Evolutionary conservation across 1,140 invertebrate genomes (phyloP), one percentile per base, ranked within the genome.

Genomic region (Frieseomelitta varia): DNA sequence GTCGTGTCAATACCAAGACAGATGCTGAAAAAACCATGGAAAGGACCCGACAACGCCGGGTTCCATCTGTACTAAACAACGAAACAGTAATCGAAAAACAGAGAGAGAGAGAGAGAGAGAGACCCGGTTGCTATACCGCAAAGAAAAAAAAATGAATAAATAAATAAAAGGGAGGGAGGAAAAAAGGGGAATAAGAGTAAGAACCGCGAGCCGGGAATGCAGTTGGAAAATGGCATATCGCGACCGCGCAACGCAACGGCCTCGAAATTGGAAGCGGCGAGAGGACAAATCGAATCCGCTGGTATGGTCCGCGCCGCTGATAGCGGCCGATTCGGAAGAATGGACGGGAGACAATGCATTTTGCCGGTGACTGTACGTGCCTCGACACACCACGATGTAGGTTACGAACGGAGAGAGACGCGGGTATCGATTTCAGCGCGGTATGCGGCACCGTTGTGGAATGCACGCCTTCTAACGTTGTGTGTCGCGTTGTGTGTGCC

Each of bases 401-500:
- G 93, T 93, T 94, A 93, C 93, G 91, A 94, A 93, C 91, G 88
- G 90, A 91, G 91, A 91, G 65, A 91, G 69, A 72, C 92, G 90
- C 91, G 91, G 92, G 87, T 94, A 94, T 94, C 93, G 94, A 94
- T 94, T 94, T 94, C 93, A 94, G 88, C 91, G 88, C 89, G 91
- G 91, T 91, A 93, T 91, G 93, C 91, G 92, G 90, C 88, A 91
- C 89, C 93, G 94, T 93, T 94, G 92, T 93, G 93, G 92, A 94
- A 94, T 94, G 93, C 87, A 91, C 91, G 61, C 74, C 53, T 75
- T 88, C 91, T 88, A 91, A 65, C 56, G 85, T 79, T 76, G 55
- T 63, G 47, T 39, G 47, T 39, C 47, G 39, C 19, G 69, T 56
- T 68, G 19, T 34, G 69, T 55, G 47, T 51, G 30, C 17, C n/a